Percentiles rank a stretch among this genome's conserved stretches.
Evolutionary conservation across 64 coral and sea anemone genomes (phyloP).

Genomic region (Pocillopora verrucosa): DNA sequence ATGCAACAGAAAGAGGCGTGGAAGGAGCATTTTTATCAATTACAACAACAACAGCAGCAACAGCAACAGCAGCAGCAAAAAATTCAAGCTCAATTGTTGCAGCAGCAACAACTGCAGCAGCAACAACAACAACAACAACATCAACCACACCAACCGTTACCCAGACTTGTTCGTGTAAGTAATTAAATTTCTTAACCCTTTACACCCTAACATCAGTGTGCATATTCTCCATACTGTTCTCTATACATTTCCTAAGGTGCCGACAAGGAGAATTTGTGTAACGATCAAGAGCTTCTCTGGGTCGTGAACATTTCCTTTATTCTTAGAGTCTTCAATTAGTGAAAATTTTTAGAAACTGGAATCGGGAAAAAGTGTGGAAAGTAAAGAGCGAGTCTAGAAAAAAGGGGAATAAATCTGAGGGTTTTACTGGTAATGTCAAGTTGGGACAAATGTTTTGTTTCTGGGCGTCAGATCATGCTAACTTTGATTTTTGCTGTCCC

Average conservation of each 20-base stretch:
- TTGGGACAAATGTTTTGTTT: too few species aligned
- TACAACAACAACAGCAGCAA: conserved; percentile 70
- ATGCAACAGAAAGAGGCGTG: conserved; percentile 60
- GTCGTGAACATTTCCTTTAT: too few species aligned
- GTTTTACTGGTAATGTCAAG: too few species aligned
- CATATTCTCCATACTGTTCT: neutral
- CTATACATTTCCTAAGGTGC: neutral
- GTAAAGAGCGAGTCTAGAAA: too few species aligned
- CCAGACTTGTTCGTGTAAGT: conserved; percentile 50
- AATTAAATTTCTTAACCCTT: neutral
- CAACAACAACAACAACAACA: conserved; percentile 67
- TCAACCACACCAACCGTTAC: conserved; percentile 15
- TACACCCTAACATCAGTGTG: neutral
- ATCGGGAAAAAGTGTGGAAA: too few species aligned
- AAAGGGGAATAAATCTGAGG: too few species aligned
- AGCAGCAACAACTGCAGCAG: conserved; percentile 64
- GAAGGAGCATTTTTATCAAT: conserved; percentile 46
- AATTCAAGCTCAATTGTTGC: conserved; percentile 24
- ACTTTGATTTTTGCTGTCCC: too few species aligned
- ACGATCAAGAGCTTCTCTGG: too few species aligned
- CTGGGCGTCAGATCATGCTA: too few species aligned
- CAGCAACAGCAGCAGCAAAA: conserved; percentile 72
- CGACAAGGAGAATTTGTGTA: too few species aligned
- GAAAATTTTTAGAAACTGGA: too few species aligned
- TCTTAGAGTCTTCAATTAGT: too few species aligned